Evolutionary conservation across 2,888 invertebrate genomes (phyloP).

Genomic region (Aradus depressus): DNA sequence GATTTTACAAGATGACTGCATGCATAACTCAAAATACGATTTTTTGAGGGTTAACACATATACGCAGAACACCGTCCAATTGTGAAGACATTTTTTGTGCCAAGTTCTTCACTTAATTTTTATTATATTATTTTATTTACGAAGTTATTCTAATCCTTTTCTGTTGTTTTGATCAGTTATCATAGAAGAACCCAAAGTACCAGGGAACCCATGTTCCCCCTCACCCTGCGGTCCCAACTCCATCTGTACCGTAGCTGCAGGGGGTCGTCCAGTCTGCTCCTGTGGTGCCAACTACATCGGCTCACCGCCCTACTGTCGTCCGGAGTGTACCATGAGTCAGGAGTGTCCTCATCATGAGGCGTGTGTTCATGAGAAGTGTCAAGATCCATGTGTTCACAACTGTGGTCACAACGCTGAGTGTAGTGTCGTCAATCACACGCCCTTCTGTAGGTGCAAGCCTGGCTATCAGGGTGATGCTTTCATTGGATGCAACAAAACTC

Average conservation of each 20-base stretch:
- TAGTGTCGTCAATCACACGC: constrained; percentile 65
- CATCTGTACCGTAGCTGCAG: constrained; percentile 64
- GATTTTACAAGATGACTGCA: no score
- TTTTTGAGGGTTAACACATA: no score
- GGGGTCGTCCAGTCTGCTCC: constrained; percentile 48
- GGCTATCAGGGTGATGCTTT: constrained; percentile 78
- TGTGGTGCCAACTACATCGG: constrained; percentile 61
- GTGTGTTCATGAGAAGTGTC: constrained; percentile 70
- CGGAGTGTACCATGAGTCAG: constrained; percentile 71
- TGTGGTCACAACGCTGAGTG: constrained; percentile 73
- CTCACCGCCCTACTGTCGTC: constrained; percentile 67
- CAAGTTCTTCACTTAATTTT: background rate
- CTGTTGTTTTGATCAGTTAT: constrained; percentile 30
- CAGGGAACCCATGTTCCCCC: constrained; percentile 38
- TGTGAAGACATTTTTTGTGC: background rate
- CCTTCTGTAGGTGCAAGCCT: constrained; percentile 63
- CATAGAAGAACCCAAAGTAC: constrained; percentile 33
- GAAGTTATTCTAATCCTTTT: background rate
- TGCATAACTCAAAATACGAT: no score
- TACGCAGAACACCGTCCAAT: no score
- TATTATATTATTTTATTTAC: constrained; percentile 1
- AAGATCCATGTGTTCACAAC: constrained; percentile 63
- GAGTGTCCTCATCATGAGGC: constrained; percentile 69
- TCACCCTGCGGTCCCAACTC: constrained; percentile 70
- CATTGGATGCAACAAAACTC: constrained; percentile 57